Evolutionary conservation across 2,888 invertebrate species (phyloP).

Genomic region (Trissolcus japonicus): DNA sequence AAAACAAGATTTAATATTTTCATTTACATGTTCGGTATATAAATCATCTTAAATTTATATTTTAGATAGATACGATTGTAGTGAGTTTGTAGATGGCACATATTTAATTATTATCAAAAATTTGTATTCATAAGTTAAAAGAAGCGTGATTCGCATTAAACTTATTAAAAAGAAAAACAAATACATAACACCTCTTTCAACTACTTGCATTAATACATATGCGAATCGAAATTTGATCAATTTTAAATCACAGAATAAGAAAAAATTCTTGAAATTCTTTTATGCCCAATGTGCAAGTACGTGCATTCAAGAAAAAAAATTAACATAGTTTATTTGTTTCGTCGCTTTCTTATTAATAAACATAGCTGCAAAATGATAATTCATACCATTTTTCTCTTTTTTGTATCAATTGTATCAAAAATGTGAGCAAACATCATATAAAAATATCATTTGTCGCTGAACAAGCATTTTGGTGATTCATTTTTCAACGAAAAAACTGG

Average conservation of each 20-base stretch:
- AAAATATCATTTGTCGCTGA: conserved; percentile 42
- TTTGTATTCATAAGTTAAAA: conserved; percentile 3
- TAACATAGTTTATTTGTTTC: too few relatives aligned
- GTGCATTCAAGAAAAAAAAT: not conserved
- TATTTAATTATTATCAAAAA: conserved; percentile 7
- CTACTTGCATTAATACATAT: too few relatives aligned
- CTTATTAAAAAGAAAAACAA: too few relatives aligned
- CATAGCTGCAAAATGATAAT: not conserved
- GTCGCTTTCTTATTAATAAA: too few relatives aligned
- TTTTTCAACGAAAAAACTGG: conserved; percentile 19
- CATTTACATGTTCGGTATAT: conserved; percentile 32
- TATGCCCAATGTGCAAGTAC: conserved; percentile 32
- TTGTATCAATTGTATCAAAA: conserved; percentile 27
- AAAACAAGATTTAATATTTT: conserved; percentile 37
- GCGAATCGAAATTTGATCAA: conserved; percentile 6
- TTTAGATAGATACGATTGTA: conserved; percentile 15
- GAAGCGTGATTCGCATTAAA: conserved; percentile 1
- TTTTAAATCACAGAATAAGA: not conserved
- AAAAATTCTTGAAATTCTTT: conserved; percentile 14
- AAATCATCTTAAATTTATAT: conserved; percentile 24
- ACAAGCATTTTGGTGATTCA: conserved; percentile 24
- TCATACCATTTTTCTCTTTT: conserved; percentile 9
- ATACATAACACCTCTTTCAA: too few relatives aligned
- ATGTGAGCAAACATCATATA: conserved; percentile 45
- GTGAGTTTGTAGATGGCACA: conserved; percentile 16